phyloP scores from a whole-genome alignment of 92 coral and sea anemone species.

The Diadumene lineata region DNA sequence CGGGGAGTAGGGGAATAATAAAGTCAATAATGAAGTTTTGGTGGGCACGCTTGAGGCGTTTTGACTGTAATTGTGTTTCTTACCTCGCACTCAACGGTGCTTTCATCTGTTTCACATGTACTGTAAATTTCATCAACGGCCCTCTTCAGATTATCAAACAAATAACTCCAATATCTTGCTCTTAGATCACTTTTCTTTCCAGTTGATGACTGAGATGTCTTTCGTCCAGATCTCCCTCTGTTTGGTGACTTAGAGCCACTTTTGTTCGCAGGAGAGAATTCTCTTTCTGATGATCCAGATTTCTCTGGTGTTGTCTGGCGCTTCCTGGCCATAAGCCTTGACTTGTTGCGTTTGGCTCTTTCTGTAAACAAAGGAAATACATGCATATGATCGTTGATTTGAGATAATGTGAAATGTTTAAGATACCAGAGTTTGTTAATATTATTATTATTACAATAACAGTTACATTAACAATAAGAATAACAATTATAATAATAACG shows the following conservation, averaged over 20 bases:
- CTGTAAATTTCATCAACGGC: conserved; percentile 98
- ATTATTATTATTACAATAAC: no score
- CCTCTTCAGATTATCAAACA: conserved; percentile 94
- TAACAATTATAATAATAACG: no score
- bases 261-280: conserved; percentile 71
- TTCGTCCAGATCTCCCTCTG: conserved; percentile 66
- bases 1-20: no score
- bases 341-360: conserved; percentile 50
- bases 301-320: conserved; percentile 78
- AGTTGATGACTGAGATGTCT: conserved; percentile 70
- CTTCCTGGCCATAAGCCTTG: conserved; percentile 54
- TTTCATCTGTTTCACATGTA: conserved; percentile 94
- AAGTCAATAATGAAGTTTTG: no score
- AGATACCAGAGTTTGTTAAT: no score
- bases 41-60: no score
- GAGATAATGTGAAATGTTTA: no score
- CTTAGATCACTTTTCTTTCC: conserved; percentile 89
- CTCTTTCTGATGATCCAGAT: conserved; percentile 88
- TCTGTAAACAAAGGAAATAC: conserved; percentile 11
- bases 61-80: no score
- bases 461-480: no score
- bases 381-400: no score
- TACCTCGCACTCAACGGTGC: conserved; percentile 98
- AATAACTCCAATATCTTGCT: conserved; percentile 96
- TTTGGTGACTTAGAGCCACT: conserved; percentile 72